Evolutionary conservation across 2,113 vertebrate genomes (phyloP).

Genomic region (Mustela nigripes): DNA sequence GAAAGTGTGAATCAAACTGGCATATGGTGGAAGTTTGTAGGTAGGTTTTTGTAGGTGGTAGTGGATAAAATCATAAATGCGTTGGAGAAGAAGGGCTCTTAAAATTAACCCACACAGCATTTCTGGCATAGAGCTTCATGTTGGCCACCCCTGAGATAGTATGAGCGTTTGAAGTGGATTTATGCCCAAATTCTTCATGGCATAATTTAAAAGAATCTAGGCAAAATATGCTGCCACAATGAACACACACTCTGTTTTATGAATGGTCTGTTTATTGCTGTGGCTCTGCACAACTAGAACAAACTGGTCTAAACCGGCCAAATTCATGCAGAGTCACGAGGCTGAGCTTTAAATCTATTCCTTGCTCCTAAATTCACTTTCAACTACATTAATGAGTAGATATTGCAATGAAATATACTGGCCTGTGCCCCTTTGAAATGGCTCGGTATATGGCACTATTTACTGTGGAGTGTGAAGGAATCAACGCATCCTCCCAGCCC

Average conservation of each 20-base stretch:
- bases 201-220: conserved; percentile 74
- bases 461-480: neutral
- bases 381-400: neutral
- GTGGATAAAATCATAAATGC: conserved; percentile 48
- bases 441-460: neutral
- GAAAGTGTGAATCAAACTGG: neutral
- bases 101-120: conserved; percentile 57
- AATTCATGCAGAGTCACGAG: conserved; percentile 41
- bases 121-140: conserved; percentile 57
- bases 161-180: conserved; percentile 69
- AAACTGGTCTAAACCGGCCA: conserved; percentile 56
- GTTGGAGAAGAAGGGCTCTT: conserved; percentile 28
- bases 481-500: neutral
- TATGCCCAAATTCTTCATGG: conserved; percentile 71
- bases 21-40: neutral
- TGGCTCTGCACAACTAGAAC: conserved; percentile 16
- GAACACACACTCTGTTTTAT: conserved; percentile 73
- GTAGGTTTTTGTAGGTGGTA: conserved; percentile 11
- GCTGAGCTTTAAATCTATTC: conserved; percentile 1
- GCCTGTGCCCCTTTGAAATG: neutral
- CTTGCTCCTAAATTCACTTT: conserved; percentile 51
- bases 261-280: conserved; percentile 73
- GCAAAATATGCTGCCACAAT: conserved; percentile 66
- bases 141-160: conserved; percentile 77
- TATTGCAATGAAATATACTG: neutral